A percentile compares a stretch with the other conserved stretches of the same genome.
phyloP scores from a whole-genome alignment of 2,888 invertebrate species.

The Tethea ocularis region DNA sequence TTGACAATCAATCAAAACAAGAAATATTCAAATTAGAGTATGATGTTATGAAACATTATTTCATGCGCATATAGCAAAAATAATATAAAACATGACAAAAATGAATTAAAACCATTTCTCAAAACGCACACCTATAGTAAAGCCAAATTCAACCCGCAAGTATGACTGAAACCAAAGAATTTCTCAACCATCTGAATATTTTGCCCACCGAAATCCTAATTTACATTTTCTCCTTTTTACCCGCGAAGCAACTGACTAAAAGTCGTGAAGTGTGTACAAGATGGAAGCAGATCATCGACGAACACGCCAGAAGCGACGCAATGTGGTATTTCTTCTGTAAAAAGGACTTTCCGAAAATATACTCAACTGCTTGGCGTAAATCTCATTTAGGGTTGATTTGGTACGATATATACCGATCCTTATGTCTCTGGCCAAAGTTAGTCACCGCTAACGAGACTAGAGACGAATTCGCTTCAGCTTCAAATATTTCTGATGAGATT shows the following conservation, averaged over 20 bases:
- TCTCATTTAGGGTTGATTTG: conserved; percentile 41
- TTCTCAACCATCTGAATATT: conserved; percentile 19
- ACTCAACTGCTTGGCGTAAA: conserved; percentile 44
- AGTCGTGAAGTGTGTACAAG: conserved; percentile 58
- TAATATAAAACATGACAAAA: neutral
- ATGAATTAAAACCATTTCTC: neutral
- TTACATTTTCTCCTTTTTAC: conserved; percentile 52
- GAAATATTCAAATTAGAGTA: neutral
- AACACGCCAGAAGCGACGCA: conserved; percentile 37
- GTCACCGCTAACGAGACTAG: conserved; percentile 40
- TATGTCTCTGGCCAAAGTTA: conserved; percentile 60
- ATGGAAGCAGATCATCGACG: conserved; percentile 63
- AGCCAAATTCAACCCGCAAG: neutral
- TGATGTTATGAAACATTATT: too few relatives aligned
- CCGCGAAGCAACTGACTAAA: conserved; percentile 48
- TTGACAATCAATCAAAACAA: neutral
- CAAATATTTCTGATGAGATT: conserved; percentile 50
- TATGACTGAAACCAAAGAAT: neutral
- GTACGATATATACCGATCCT: conserved; percentile 61
- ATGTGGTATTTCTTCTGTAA: conserved; percentile 56
- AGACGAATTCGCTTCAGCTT: conserved; percentile 64
- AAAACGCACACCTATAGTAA: neutral
- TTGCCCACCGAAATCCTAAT: conserved; percentile 60
- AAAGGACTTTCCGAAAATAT: conserved; percentile 46
- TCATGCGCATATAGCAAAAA: neutral